These are phyloP conservation scores for Balanococcus diminutus DNA, from an alignment of 2,888 invertebrate species.

Conservation along the genomic window DNA sequence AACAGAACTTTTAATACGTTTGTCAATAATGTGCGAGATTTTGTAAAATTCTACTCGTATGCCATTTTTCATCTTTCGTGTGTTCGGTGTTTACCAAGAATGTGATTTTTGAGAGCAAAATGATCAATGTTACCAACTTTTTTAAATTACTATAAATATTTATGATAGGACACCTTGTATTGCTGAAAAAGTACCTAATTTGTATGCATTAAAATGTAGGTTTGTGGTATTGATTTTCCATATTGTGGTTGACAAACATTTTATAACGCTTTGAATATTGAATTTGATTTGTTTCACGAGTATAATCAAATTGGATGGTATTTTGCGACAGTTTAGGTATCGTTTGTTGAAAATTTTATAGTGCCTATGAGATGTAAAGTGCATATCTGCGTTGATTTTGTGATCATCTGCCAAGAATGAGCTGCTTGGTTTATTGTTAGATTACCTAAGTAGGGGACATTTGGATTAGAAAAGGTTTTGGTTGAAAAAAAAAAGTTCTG, in stretches of 20 bases:
- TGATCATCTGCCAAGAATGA: not conserved
- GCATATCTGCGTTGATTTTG: not conserved
- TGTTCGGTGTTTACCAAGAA: slow-evolving; percentile 52
- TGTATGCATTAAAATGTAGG: slow-evolving; percentile 28
- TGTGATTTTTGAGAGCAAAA: slow-evolving; percentile 53
- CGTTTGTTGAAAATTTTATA: not conserved
- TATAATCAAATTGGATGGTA: not conserved
- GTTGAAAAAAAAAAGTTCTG: no score
- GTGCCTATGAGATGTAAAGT: not conserved
- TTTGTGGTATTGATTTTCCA: slow-evolving; percentile 2
- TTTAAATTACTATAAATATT: slow-evolving; percentile 17
- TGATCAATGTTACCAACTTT: slow-evolving; percentile 54
- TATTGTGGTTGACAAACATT: slow-evolving; percentile 48
- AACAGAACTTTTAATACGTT: not conserved
- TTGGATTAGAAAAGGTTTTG: no score
- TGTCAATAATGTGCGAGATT: not conserved
- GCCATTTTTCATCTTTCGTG: slow-evolving; percentile 51
- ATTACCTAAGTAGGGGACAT: no score
- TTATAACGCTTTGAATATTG: slow-evolving; percentile 25
- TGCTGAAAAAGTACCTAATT: slow-evolving; percentile 25
- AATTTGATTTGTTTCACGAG: not conserved
- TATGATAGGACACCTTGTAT: slow-evolving; percentile 14
- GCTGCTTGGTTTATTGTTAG: not conserved
- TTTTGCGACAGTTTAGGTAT: not conserved
- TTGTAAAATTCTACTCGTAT: slow-evolving; percentile 2